Base-by-base conservation (phyloP, 92 coral and sea anemone genomes). In the Actinernus sp. region DNA sequence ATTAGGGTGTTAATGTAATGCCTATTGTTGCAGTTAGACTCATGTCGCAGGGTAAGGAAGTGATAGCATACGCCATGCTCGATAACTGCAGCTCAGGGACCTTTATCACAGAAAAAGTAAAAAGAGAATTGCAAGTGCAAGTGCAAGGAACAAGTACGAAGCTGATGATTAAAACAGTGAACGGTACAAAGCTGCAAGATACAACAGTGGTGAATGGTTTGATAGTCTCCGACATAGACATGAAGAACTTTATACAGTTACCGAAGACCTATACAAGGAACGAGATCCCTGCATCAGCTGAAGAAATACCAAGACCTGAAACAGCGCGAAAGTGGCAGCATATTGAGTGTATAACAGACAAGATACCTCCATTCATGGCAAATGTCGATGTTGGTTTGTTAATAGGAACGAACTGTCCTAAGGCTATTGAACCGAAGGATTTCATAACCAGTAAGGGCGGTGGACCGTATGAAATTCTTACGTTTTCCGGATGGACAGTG, bases 401-500 rank as follows among this genome's bases (percentile, higher is more conserved):
- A 4, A 61, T 73, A 3, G 68, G 68, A 13, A 44, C 79, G 1
- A 71, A 58, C 31, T 71, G 79, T 46, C 58, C 68, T 1, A 58
- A 58, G 43, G 79, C 79, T 16, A 12, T 71, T 8, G 79, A 71
- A 47, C 79, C 79, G 2, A 31, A 22, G 20, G 68, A 71, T 38
- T 16, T 71, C 6, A 27, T 71, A 11, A 14, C 79, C n/a, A 36
- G 79, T 58, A 38, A 38, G 46, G 24, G 23, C 12, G 52, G 21
- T 58, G 58, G 68, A 24, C 79, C 79, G 1, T 71, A 46, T 33
- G 68, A 56, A 4, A 37, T 71, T 3, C 37, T 58, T 26, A 78
- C 86, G 5, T 78, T 84, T 54, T 82, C 82, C 8, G 77, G 18
- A 19, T 58, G 86, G 91, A 73, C 76, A 5, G 28, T 84, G 37